Percentiles rank a stretch among this genome's conserved stretches.
phyloP scores from a whole-genome alignment of 2,113 vertebrate species.

The Chionomys nivalis region DNA sequence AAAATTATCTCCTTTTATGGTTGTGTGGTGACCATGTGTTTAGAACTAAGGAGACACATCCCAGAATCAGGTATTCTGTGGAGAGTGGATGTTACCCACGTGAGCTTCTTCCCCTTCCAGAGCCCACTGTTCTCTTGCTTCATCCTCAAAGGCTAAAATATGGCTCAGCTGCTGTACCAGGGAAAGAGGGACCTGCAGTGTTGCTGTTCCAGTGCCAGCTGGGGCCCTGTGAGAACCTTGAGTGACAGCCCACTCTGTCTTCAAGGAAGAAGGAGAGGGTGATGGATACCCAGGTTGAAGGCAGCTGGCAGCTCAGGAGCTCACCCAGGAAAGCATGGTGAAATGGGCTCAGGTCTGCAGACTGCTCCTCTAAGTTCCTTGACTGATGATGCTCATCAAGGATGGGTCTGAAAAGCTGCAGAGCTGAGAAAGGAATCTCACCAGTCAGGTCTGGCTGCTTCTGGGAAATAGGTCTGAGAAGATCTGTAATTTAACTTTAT shows the following conservation, averaged over 20 bases:
- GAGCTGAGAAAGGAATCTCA: not conserved
- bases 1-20: not conserved
- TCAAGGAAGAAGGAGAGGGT: not conserved
- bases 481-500: not conserved
- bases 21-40: not conserved
- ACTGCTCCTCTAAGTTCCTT: too few species aligned
- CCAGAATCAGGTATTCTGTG: not conserved
- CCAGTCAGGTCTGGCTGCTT: not conserved
- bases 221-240: not conserved
- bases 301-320: too few species aligned
- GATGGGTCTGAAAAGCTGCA: too few species aligned
- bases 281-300: too few species aligned
- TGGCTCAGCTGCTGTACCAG: not conserved
- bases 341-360: too few species aligned
- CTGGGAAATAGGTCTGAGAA: not conserved
- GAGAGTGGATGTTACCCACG: rapidly evolving
- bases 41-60: not conserved
- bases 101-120: not conserved
- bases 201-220: not conserved
- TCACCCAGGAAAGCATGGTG: too few species aligned
- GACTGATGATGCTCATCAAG: too few species aligned
- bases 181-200: not conserved
- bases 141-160: not conserved
- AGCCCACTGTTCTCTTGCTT: not conserved
- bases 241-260: too few species aligned